Percentiles rank a stretch among this genome's conserved stretches.
These are phyloP conservation scores for Saccostrea glomerata DNA, from an alignment of 1,140 invertebrate genomes.

Conservation along the genomic window DNA sequence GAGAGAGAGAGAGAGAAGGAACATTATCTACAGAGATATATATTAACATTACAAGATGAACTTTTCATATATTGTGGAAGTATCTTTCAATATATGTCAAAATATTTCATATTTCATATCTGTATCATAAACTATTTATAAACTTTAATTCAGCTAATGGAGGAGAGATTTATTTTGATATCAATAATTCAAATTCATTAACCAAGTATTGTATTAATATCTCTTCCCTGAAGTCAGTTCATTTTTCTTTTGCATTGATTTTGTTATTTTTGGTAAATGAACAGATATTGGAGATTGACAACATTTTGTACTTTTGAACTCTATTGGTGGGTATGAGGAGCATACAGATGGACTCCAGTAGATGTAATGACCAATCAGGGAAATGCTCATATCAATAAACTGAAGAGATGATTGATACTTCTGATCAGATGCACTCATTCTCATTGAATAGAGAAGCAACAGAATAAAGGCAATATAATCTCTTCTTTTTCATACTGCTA, in stretches of 20 bases:
- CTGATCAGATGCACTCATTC: not conserved
- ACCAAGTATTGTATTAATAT: too few species aligned
- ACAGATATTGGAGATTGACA: not conserved
- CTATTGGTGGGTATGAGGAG: not conserved
- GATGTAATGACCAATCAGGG: not conserved
- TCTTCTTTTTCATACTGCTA: not conserved
- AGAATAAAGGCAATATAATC: not conserved
- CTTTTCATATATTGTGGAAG: too few species aligned
- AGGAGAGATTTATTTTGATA: not conserved
- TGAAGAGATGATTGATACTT: too few species aligned
- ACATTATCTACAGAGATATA: too few species aligned
- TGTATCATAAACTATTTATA: not conserved
- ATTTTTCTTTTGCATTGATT: not conserved
- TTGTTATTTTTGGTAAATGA: not conserved
- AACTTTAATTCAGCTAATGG: not conserved
- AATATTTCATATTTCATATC: not conserved
- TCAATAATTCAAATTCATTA: too few species aligned
- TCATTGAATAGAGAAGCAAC: not conserved
- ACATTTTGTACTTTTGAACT: conserved; percentile 11
- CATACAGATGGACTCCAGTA: not conserved
- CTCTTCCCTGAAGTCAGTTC: too few species aligned
- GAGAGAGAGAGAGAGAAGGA: conserved; percentile 9
- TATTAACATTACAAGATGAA: too few species aligned
- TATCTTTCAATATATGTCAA: not conserved
- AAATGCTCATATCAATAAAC: not conserved